Base-by-base conservation (phyloP, 2,113 vertebrate genomes). In the Maccullochella peelii region DNA sequence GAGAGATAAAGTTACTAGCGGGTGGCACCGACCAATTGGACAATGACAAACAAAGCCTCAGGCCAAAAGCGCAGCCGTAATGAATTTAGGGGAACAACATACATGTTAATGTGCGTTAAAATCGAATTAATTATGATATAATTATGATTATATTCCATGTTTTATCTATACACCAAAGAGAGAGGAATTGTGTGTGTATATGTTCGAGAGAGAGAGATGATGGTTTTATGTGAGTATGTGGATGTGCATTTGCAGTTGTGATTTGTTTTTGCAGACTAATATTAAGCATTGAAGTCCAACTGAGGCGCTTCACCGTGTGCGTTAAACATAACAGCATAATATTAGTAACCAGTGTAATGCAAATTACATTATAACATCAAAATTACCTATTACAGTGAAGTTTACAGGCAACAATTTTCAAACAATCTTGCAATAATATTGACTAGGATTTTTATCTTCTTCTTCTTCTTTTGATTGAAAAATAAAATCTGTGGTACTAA, bases 1-100 rank as follows among this genome's bases (percentile, higher is more conserved):
- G 88, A 86, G 84, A 93, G 93, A 94, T 94, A 92, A 93, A 94
- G 88, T 91, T 93, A 82, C 85, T 86, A 77, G 89, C 77, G 91
- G 86, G 86, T 85, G 89, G 89, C 85, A 82, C 11, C 5, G 73
- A 92, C 85, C 91, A 90, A 84, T 92, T 91, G 90, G 91, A 93
- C 90, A 90, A 94, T 89, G 89, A 93, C 88, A 92, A 92, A 91
- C 86, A 89, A 73, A 89, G 91, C 93, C 83, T 71, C 42, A n/a
- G 82, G 93, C 90, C 91, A 91, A 86, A 85, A 82, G 83, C 55
- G 57, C 65, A 40, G 27, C 78, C 16, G 40, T 89, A 91, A 94
- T 90, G 82, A 89, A 88, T 91, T 91, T 89, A 86, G 73, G 33
- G 67, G 80, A 70, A 83, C 70, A 79, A 89, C 92, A 91, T 91